Percentiles rank a stretch among this genome's conserved stretches.
These are phyloP conservation scores for Ostrea denselamellosa DNA, from an alignment of 1,140 invertebrate species.

Conservation along the genomic window DNA sequence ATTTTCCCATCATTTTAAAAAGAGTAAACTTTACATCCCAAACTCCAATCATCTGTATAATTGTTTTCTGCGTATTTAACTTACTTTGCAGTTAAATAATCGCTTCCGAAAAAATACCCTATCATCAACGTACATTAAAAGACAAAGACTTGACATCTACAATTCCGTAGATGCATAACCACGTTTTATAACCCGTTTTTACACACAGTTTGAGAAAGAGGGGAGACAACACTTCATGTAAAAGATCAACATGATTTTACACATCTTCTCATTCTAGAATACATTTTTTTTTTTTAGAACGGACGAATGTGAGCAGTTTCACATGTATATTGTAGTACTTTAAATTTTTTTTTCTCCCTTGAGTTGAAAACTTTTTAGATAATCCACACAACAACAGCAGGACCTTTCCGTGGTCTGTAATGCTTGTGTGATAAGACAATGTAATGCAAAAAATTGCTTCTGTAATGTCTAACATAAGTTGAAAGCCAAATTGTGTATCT, in stretches of 20 bases:
- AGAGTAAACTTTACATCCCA: conserved; percentile 47
- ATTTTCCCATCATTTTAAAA: conserved; percentile 39
- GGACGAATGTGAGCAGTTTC: conserved; percentile 30
- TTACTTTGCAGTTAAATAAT: conserved; percentile 38
- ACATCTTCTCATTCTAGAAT: conserved; percentile 13
- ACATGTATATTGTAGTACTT: conserved; percentile 31
- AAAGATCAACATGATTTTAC: not conserved
- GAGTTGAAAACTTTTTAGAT: conserved; percentile 21
- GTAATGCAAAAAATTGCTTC: conserved; percentile 40
- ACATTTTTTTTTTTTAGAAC: no score
- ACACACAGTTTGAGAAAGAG: conserved; percentile 24
- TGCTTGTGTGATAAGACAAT: conserved; percentile 25
- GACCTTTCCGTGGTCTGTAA: conserved; percentile 1
- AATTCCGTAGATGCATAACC: not conserved
- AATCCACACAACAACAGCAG: conserved; percentile 54
- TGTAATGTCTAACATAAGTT: not conserved
- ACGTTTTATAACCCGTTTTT: conserved; percentile 23
- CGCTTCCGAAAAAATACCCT: not conserved
- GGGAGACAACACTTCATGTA: conserved; percentile 39
- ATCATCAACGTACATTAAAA: conserved; percentile 22
- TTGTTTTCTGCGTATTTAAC: conserved; percentile 20
- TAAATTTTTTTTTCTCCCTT: conserved; percentile 26
- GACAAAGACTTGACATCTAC: not conserved
- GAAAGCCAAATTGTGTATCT: conserved; percentile 23
- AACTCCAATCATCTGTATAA: not conserved